Evolutionary conservation across 2,888 invertebrate species (phyloP), one percentile per base, ranked within the genome.

Genomic region (Sphaerolaimus hirsutus): DNA sequence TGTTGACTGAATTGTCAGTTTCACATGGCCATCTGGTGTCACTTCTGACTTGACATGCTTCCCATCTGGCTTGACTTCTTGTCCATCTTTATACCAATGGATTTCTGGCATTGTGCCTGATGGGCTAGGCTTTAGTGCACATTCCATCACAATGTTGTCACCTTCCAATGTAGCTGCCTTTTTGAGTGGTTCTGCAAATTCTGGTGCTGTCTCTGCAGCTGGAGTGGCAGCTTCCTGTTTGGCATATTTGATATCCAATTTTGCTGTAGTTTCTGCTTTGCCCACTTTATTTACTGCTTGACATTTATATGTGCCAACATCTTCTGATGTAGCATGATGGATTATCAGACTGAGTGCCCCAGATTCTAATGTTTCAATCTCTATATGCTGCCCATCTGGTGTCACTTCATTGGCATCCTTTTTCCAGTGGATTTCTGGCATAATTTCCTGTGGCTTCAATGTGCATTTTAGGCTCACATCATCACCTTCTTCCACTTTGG

Each of bases 251-350:
- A 44, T 2, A 12, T 37, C 59, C 55, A 25, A 58, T 44, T n/a
- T n/a, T n/a, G n/a, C n/a, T n/a, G 61, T 58, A 10, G 60, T 61
- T 19, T 51, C 51, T 2, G 58, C 58, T 41, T 49, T 47, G 43
- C 58, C 59, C 17, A 49, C 49, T 19, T 76, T 76, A 64, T 87
- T 87, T 47, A 71, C 72, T n/a, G 86, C 84, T 25, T 74, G 75
- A 65, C 84, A 86, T 49, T 77, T 75, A 53, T 61, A 62, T 26
- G 68, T 66, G 1, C 83, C 86, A 38, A 56, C 54, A 48, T 59
- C 58, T n/a, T 52, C 49, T 19, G 51, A 41, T 5, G 53, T 49
- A 2, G 56, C 54, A 21, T 49, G 47, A 35, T 51, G 41, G 41
- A 67, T 61, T 41, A 59, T 62, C 44, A 67, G 51, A 21, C 59